These are phyloP conservation scores for Cantharis nigra DNA, from an alignment of 2,888 invertebrate genomes.

Conservation along the genomic window DNA sequence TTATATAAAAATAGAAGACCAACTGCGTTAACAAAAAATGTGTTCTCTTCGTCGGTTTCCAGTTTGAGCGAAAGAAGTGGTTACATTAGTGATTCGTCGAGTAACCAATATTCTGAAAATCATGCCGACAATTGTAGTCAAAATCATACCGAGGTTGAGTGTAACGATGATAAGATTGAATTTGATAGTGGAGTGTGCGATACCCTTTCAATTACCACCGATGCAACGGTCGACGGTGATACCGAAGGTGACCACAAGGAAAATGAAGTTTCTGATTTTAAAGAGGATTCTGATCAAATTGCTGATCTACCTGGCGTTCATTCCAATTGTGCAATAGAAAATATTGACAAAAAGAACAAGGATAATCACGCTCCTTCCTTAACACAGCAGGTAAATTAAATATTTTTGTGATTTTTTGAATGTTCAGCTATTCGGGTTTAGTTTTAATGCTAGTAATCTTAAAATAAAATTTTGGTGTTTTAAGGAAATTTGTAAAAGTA, in stretches of 20 bases:
- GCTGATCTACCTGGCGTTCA: not conserved
- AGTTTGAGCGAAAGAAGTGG: not conserved
- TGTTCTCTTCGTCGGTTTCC: not conserved
- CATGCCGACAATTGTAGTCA: not conserved
- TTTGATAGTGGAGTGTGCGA: not conserved
- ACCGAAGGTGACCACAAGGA: not conserved
- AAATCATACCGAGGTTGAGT: not conserved
- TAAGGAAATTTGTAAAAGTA: no score
- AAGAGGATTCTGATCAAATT: not conserved
- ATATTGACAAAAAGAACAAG: not conserved
- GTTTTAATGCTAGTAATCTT: no score
- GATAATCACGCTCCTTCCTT: not conserved
- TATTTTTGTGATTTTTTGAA: not conserved
- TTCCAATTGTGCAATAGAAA: not conserved
- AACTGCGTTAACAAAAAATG: constrained; percentile 12
- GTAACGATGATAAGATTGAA: not conserved
- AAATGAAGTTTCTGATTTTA: not conserved
- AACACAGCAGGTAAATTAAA: not conserved
- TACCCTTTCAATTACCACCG: not conserved
- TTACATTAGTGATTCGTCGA: not conserved
- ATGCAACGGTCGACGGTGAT: not conserved
- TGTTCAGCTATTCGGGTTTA: no score
- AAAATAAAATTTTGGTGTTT: no score
- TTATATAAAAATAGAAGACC: constrained; percentile 49
- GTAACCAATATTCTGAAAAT: not conserved